Base-by-base conservation (phyloP, 2,113 vertebrate species). In the Eolophus roseicapilla region DNA sequence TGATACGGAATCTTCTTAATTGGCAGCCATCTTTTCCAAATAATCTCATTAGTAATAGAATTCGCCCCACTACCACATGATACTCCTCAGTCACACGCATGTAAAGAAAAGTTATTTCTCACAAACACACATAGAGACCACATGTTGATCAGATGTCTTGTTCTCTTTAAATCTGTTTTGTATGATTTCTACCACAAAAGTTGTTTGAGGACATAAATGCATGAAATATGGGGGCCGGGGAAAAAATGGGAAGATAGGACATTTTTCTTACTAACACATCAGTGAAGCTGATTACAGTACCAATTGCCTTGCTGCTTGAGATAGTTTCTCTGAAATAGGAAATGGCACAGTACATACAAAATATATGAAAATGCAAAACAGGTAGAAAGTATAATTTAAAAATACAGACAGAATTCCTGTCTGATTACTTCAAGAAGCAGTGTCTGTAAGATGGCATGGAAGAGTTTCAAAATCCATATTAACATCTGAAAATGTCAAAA, bases 11-110 rank as follows among this genome's bases (percentile, higher is more conserved):
- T 29, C 39, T 29, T 73, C 71, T 57, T n/a, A 41, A 71, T 21
- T 59, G 17, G 5, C 69, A 87, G 14, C 11, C 46, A n/a, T 25
- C 65, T 86, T 69, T 76, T 62, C 67, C 63, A 93, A 92, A 80
- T n/a, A 23, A 78, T 25, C 35, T 63, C 46, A 49, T 59, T 24
- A 67, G 7, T 11, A 79, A 70, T 0, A 67, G 31, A 75, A 82
- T 63, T 71, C 4, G 1, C 10, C 15, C 25, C 33, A 74, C 25
- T 39, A 69, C 27, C 29, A 73, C 39, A 39, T 55, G 29, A 80
- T 60, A 50, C 2, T 15, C 17, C 14, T 68, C 35, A 18, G 20
- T 53, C 3, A 83, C 0, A 1, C 31, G 33, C 7, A 39, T 1
- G 23, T 31, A 60, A 76, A 25, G 71, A 68, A 43, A 88, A 80